Percentiles rank a stretch among this genome's conserved stretches.
phyloP scores from a whole-genome alignment of 2,888 invertebrate species.

The Meloe dianella region DNA sequence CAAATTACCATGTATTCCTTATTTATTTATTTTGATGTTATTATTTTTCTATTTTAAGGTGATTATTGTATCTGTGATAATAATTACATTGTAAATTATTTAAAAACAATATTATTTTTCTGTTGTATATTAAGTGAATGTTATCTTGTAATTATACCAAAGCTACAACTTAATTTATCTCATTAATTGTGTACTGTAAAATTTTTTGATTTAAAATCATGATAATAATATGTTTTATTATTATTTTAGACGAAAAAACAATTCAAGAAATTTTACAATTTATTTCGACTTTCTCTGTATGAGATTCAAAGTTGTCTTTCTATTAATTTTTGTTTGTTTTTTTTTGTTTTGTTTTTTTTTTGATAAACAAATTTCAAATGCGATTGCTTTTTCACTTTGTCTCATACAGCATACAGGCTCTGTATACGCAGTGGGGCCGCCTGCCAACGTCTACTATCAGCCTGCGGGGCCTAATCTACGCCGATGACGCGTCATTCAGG shows the following conservation, averaged over 20 bases:
- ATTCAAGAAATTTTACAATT: slow-evolving; percentile 55
- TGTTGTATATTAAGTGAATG: slow-evolving; percentile 38
- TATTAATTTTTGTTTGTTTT: neutral
- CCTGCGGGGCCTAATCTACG: slow-evolving; percentile 63
- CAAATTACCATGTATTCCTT: slow-evolving; percentile 35
- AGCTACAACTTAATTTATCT: slow-evolving; percentile 36
- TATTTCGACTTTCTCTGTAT: slow-evolving; percentile 41
- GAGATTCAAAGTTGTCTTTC: slow-evolving; percentile 47
- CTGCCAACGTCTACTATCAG: slow-evolving; percentile 60
- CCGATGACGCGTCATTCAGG: slow-evolving; percentile 60
- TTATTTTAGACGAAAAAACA: neutral
- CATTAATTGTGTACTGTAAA: slow-evolving; percentile 56
- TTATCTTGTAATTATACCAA: slow-evolving; percentile 29
- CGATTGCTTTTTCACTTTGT: slow-evolving; percentile 60
- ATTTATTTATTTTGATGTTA: slow-evolving; percentile 11
- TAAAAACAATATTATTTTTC: slow-evolving; percentile 38
- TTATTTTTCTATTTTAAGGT: slow-evolving; percentile 29
- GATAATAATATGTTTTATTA: neutral
- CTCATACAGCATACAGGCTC: slow-evolving; percentile 62
- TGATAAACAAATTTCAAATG: slow-evolving; percentile 47
- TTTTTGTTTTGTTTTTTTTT: slow-evolving; percentile 17
- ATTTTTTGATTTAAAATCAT: slow-evolving; percentile 51
- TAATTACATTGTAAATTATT: slow-evolving; percentile 51
- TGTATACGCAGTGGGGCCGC: slow-evolving; percentile 62
- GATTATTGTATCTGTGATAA: slow-evolving; percentile 33